These are phyloP conservation scores for Rissa tridactyla DNA, from an alignment of 2,113 vertebrate genomes.

Conservation along the genomic window DNA sequence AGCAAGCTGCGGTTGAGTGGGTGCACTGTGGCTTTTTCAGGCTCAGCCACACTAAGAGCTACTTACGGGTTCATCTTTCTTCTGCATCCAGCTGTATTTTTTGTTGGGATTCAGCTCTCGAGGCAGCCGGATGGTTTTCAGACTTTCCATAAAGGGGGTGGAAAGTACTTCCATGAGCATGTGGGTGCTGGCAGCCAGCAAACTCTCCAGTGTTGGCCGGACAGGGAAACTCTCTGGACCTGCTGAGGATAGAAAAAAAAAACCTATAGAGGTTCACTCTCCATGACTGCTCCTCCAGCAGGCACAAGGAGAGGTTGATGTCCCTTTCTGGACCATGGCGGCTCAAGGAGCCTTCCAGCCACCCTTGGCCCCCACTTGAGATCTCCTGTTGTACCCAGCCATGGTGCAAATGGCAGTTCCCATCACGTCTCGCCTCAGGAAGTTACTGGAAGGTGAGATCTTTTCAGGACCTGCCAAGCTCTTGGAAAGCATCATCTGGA, in stretches of 20 bases:
- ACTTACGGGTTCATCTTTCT: slow-evolving; percentile 91
- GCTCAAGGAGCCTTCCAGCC: neutral
- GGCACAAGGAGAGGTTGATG: neutral
- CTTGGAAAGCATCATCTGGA: slow-evolving; percentile 49
- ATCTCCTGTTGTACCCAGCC: neutral
- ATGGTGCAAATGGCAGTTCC: neutral
- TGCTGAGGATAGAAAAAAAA: slow-evolving; percentile 1
- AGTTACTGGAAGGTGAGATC: slow-evolving; percentile 59
- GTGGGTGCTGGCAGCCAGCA: slow-evolving; percentile 89
- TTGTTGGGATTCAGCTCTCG: slow-evolving; percentile 90
- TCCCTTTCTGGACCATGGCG: neutral
- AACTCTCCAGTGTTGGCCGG: slow-evolving; percentile 85
- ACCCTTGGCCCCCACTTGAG: neutral
- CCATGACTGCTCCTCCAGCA: neutral
- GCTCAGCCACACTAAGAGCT: neutral
- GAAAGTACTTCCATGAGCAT: slow-evolving; percentile 92
- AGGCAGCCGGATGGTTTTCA: slow-evolving; percentile 87
- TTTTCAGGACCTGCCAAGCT: slow-evolving; percentile 52
- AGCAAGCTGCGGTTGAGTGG: neutral
- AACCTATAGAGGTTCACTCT: neutral
- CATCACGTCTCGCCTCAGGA: slow-evolving; percentile 20
- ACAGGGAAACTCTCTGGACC: slow-evolving; percentile 65
- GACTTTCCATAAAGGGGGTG: slow-evolving; percentile 73
- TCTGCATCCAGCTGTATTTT: slow-evolving; percentile 98
- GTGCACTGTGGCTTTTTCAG: neutral